These are phyloP conservation scores for Perithous albicinctus DNA, from an alignment of 2,888 invertebrate species.

Conservation along the genomic window DNA sequence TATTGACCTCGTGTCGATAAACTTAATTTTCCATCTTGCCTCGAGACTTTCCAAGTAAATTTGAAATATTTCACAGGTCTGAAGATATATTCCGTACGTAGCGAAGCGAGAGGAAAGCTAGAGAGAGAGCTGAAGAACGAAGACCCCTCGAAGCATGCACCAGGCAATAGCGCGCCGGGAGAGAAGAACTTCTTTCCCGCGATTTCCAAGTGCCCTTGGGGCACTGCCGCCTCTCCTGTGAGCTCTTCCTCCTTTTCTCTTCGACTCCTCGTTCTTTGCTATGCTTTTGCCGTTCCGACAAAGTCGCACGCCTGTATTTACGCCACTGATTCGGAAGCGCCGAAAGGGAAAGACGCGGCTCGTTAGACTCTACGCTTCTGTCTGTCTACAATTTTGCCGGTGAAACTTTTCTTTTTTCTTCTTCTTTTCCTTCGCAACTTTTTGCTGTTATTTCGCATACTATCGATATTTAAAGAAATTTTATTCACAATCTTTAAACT, in stretches of 20 bases:
- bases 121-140: constrained; percentile 33
- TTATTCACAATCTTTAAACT: not conserved
- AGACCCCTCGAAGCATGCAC: constrained; percentile 57
- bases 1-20: constrained; percentile 38
- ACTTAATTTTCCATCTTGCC: constrained; percentile 9
- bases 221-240: constrained; percentile 30
- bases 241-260: constrained; percentile 31
- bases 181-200: constrained; percentile 48
- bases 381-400: constrained; percentile 50
- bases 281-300: constrained; percentile 23
- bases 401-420: constrained; percentile 48
- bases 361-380: constrained; percentile 62
- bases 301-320: constrained; percentile 53
- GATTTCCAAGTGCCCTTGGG: constrained; percentile 53
- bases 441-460: constrained; percentile 27
- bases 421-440: constrained; percentile 25
- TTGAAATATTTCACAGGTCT: constrained; percentile 25
- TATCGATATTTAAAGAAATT: not conserved
- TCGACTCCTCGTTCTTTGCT: constrained; percentile 32
- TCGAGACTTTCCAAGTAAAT: constrained; percentile 15
- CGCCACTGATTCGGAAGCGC: constrained; percentile 62
- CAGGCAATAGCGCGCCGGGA: not conserved
- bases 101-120: constrained; percentile 10
- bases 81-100: constrained; percentile 33
- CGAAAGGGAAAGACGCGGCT: constrained; percentile 64